Evolutionary conservation across 2,888 invertebrate genomes (phyloP).

Genomic region (Anaspis maculata): DNA sequence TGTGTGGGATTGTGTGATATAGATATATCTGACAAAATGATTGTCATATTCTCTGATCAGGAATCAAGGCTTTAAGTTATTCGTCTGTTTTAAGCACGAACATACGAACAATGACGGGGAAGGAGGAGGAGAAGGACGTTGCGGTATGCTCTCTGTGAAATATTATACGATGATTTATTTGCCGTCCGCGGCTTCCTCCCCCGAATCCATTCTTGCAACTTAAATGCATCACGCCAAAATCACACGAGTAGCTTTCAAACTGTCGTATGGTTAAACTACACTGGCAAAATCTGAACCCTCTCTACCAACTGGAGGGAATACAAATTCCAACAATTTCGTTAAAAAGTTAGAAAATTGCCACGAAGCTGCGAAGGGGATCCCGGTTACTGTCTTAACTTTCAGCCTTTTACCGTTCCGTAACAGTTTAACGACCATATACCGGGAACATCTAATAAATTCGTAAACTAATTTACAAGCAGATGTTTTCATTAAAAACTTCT

Average conservation of each 20-base stretch:
- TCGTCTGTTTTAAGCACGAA: too few relatives aligned
- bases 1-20: too few relatives aligned
- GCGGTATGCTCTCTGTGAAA: too few relatives aligned
- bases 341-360: slow-evolving; percentile 35
- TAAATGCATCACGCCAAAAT: slow-evolving; percentile 17
- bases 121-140: too few relatives aligned
- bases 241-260: slow-evolving; percentile 23
- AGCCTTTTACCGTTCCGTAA: slow-evolving; percentile 24
- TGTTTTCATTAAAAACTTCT: slow-evolving; percentile 12
- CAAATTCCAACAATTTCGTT: slow-evolving; percentile 37
- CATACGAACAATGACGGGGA: too few relatives aligned
- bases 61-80: too few relatives aligned
- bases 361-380: slow-evolving; percentile 26
- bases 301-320: slow-evolving; percentile 33
- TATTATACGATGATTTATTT: too few relatives aligned
- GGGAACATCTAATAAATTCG: slow-evolving; percentile 15
- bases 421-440: slow-evolving; percentile 23
- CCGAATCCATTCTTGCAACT: too few relatives aligned
- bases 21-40: too few relatives aligned
- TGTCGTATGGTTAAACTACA: slow-evolving; percentile 30
- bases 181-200: too few relatives aligned
- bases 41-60: too few relatives aligned
- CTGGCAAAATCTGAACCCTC: slow-evolving; percentile 34
- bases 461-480: slow-evolving; percentile 16
- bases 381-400: slow-evolving; percentile 26